Evolutionary conservation across 2,888 invertebrate species (phyloP), one percentile per base, ranked within the genome.

Genomic region (Asteroscopus sphinx): DNA sequence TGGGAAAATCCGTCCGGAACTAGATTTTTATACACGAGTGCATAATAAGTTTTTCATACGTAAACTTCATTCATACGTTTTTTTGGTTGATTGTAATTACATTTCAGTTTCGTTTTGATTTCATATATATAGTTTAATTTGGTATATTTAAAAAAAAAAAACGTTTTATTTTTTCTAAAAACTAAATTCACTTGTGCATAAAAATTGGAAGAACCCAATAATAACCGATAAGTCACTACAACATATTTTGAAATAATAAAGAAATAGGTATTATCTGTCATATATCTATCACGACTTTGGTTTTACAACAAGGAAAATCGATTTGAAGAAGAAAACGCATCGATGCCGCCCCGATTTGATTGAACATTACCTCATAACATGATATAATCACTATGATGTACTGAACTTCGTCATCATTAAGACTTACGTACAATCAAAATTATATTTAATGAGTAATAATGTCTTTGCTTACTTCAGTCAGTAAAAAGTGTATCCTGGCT

Each of bases 1-100:
- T 63, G 73, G 75, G 75, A 59, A 75, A 77, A 58, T 74, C 69
- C 74, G 68, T 62, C 54, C 68, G 74, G 74, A 72, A 72, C 78
- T 74, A 48, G 55, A 58, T 41, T 55, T 59, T 64, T 68, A 53
- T 49, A 53, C 54, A 40, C 45, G 57, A 70, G 56, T 57, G 40
- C 53, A 48, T 54, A 37, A 39, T 55, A 39, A 15, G 33, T 51
- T 56, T 55, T 63, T 56, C 44, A 63, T 40, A 35, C 51, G 6
- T 6, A 4, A 4, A 64, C 16, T 40, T 44, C 4, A 36, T 63
- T 52, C 44, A 13, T 48, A 25, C 2, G 0, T 11, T n/a, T 1
- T 17, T 30, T 37, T 33, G 0, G 11, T 16, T 7, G 21, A 21
- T 2, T 39, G 7, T 12, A 7, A 21, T 21, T 21, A 12, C 13